Conservation (phyloP, 2,113 vertebrate species). For the Apeltes quadracus region DNA sequence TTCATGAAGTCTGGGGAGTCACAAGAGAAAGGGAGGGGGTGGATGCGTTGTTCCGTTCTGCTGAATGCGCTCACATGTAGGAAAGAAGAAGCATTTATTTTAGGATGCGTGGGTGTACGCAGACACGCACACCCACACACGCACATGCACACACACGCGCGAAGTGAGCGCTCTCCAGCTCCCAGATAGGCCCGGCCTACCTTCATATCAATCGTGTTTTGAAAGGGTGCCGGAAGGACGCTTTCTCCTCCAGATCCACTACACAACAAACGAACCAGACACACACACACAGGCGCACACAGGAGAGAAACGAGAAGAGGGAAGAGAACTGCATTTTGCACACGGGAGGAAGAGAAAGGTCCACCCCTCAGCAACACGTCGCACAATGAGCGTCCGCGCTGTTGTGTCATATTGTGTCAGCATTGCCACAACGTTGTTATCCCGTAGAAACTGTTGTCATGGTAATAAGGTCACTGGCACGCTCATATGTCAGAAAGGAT, state of each 20-base stretch:
- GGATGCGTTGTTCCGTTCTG: conserved; percentile 68
- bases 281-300: conserved; percentile 6
- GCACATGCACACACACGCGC: conserved; percentile 16
- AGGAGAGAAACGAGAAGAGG: conserved; percentile 18
- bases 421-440: conserved; percentile 64
- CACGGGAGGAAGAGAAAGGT: neutral
- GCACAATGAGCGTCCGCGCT: conserved; percentile 35
- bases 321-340: neutral
- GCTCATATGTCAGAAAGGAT: conserved; percentile 77
- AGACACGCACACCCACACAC: conserved; percentile 38
- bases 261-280: conserved; percentile 27
- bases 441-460: conserved; percentile 70
- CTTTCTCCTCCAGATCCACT: conserved; percentile 50
- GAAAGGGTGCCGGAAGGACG: conserved; percentile 58
- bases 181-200: conserved; percentile 67
- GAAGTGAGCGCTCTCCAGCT: conserved; percentile 53
- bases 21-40: conserved; percentile 58
- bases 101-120: conserved; percentile 73
- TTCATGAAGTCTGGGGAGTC: neutral
- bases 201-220: conserved; percentile 68
- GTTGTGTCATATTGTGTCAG: conserved; percentile 76
- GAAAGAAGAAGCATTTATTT: conserved; percentile 79
- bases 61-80: conserved; percentile 76
- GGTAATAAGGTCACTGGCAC: conserved; percentile 76
- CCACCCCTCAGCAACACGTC: conserved; percentile 45